Evolutionary conservation across 1,140 invertebrate species (phyloP).

Genomic region (Penaeus vannamei): DNA sequence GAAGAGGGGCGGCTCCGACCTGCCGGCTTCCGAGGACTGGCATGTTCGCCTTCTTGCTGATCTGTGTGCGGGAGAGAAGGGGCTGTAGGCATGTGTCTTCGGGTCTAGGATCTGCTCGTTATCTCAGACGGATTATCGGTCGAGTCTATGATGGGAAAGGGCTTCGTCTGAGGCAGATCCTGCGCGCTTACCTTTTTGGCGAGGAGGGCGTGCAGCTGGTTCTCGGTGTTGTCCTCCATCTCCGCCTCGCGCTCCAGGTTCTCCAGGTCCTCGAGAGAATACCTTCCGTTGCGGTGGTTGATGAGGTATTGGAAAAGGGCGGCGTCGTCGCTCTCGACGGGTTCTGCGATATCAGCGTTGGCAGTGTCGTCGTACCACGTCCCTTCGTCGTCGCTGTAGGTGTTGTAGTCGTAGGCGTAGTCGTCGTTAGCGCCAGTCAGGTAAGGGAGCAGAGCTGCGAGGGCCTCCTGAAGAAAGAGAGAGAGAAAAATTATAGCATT

Average conservation of each 20-base stretch:
- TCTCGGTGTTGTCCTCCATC: constrained; percentile 66
- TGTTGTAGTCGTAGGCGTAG: constrained; percentile 64
- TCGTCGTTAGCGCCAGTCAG: constrained; percentile 50
- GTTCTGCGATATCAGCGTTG: not conserved
- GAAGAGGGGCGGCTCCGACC: not conserved
- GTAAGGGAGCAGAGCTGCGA: constrained; percentile 58
- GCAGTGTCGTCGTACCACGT: constrained; percentile 65
- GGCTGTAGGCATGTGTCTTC: too few relatives aligned
- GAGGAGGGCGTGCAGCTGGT: constrained; percentile 65
- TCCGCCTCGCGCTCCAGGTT: constrained; percentile 62
- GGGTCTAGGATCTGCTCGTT: not conserved
- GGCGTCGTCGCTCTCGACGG: constrained; percentile 46
- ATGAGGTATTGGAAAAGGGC: constrained; percentile 62
- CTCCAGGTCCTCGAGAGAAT: constrained; percentile 66
- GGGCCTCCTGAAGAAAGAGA: constrained; percentile 42
- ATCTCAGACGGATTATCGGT: not conserved
- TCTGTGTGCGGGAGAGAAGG: not conserved
- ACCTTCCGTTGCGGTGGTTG: constrained; percentile 60
- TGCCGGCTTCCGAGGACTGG: constrained; percentile 33
- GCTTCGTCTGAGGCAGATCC: not conserved
- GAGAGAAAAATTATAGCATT: not conserved
- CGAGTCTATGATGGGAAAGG: not conserved
- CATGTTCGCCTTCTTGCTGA: constrained; percentile 51
- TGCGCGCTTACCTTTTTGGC: constrained; percentile 43
- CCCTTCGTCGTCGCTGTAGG: constrained; percentile 65